These are phyloP conservation scores for Propithecus coquereli DNA, from an alignment of 2,113 vertebrate species.

Conservation along the genomic window DNA sequence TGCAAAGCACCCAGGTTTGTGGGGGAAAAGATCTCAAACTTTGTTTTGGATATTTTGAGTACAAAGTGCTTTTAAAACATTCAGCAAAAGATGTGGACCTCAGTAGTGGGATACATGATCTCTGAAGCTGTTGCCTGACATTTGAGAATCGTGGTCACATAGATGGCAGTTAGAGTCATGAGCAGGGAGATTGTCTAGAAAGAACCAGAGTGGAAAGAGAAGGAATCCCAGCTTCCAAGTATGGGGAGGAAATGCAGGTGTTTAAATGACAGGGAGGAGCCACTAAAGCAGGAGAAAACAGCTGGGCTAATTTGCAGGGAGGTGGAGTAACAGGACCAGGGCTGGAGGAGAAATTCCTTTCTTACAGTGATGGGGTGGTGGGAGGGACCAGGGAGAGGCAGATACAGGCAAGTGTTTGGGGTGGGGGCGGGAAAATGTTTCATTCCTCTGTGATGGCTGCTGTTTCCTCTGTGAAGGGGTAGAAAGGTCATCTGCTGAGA, in stretches of 20 bases:
- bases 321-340: no score
- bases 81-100: neutral
- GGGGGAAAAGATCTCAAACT: neutral
- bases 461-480: neutral
- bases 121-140: neutral
- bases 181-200: neutral
- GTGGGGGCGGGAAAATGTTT: neutral
- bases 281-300: neutral
- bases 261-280: neutral
- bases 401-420: neutral
- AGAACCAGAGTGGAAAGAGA: neutral
- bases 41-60: neutral
- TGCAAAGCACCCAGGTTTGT: neutral
- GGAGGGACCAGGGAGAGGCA: neutral
- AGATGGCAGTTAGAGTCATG: neutral
- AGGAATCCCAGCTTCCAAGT: neutral
- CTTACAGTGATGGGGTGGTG: neutral
- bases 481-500: neutral
- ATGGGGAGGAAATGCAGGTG: neutral
- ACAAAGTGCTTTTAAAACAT: neutral
- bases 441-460: neutral
- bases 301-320: neutral
- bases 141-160: neutral
- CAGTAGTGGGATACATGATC: neutral
- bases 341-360: neutral